phyloP scores from a whole-genome alignment of 2,888 invertebrate genomes.

The Portevinia maculata region DNA sequence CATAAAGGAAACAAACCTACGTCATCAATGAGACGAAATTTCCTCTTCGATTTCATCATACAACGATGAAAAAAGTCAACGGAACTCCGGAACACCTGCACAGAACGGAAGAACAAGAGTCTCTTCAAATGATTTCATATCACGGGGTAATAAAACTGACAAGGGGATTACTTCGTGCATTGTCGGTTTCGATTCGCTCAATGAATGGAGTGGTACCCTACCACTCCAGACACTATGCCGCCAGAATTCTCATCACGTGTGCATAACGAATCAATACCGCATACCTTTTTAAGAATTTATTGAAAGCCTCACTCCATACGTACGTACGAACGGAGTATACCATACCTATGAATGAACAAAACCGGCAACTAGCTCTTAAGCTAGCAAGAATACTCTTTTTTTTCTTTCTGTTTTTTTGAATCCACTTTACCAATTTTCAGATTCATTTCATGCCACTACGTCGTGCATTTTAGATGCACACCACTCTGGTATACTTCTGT shows the following conservation, averaged over 20 bases:
- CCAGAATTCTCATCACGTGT: constrained; percentile 74
- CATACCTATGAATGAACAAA: constrained; percentile 20
- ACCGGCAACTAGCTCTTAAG: background rate
- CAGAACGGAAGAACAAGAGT: constrained; percentile 64
- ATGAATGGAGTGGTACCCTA: constrained; percentile 41
- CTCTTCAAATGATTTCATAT: constrained; percentile 70
- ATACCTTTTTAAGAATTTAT: constrained; percentile 74
- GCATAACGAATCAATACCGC: constrained; percentile 74
- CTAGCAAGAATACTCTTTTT: constrained; percentile 21
- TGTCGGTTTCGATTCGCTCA: constrained; percentile 58
- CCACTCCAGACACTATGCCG: constrained; percentile 70
- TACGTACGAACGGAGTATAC: background rate
- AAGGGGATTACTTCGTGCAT: constrained; percentile 69
- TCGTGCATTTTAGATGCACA: constrained; percentile 62
- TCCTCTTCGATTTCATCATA: constrained; percentile 46
- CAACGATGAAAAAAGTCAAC: constrained; percentile 4
- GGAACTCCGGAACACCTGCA: constrained; percentile 71
- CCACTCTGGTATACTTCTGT: background rate
- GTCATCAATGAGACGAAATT: constrained; percentile 62
- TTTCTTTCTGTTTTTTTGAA: constrained; percentile 30
- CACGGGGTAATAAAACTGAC: constrained; percentile 70
- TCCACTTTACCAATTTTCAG: constrained; percentile 71
- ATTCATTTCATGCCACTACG: constrained; percentile 66
- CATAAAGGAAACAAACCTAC: constrained; percentile 48
- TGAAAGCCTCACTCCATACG: constrained; percentile 58